Evolutionary conservation across 2,113 vertebrate genomes (phyloP), one percentile per base, ranked within the genome.

Genomic region (Egretta garzetta): DNA sequence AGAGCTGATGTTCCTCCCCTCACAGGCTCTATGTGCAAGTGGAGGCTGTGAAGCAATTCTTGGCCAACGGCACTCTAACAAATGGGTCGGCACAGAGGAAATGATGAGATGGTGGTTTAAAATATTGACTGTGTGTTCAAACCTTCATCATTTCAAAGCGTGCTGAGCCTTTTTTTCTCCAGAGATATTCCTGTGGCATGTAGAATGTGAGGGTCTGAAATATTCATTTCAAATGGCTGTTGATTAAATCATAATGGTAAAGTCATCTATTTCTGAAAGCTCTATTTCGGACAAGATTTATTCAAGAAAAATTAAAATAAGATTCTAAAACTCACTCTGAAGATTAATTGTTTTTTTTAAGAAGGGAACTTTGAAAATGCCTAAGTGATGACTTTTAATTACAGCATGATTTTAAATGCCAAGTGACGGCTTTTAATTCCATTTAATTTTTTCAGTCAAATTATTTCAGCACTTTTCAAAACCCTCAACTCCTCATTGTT

Each of bases 191-290:
- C 5, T 14, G 28, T 59, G 47, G 32, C 72, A 22, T 74, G 47
- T 77, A 79, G 59, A 81, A 37, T 49, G 19, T 74, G 52, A 79
- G 39, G 21, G 45, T 81, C 86, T 90, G 71, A 95, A 94, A 89
- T 83, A 88, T 24, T 87, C 2, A 67, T 96, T 94, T 93, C 39
- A 88, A 76, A 87, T 70, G 41, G 39, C 43, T 87, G 66, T 45
- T 74, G 63, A 92, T 92, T 93, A 93, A 92, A 91, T 67, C 77
- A 58, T 87, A 85, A 90, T 71, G 30, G 53, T 80, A 41, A 92
- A 79, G 56, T 88, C 50, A 90, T 55, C 41, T 92, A 23, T 77
- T 95, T 95, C 64, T 68, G 73, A 91, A 89, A 91, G 52, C 22
- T 66, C 60, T 81, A 45, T 70, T 96, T 91, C 3, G 1, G 60